These are phyloP conservation scores for Myotis yumanensis DNA, from an alignment of 2,113 vertebrate genomes.

Conservation along the genomic window DNA sequence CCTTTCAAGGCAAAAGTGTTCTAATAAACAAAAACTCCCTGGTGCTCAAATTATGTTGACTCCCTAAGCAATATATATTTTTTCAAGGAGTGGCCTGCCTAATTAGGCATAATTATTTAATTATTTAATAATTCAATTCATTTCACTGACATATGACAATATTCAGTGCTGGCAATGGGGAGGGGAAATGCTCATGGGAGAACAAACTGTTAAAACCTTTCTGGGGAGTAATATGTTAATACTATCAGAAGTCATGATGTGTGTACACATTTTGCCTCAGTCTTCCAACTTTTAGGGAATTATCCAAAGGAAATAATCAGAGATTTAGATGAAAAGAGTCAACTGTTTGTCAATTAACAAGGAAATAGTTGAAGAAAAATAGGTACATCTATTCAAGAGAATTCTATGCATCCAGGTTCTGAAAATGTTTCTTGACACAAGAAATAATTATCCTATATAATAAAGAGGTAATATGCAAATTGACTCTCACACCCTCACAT, in stretches of 20 bases:
- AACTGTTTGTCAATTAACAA: background rate
- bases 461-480: too few relatives aligned
- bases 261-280: background rate
- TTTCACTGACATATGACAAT: background rate
- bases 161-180: background rate
- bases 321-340: background rate
- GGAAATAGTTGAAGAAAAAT: background rate
- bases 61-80: background rate
- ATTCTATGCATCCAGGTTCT: background rate
- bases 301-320: constrained; percentile 17
- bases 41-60: background rate
- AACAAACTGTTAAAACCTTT: background rate
- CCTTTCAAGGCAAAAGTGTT: constrained; percentile 1
- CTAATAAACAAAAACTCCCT: background rate
- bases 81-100: background rate
- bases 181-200: background rate
- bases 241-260: background rate
- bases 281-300: background rate
- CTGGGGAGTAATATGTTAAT: background rate
- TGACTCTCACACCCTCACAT: too few relatives aligned
- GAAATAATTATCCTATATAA: background rate
- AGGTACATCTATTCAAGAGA: background rate
- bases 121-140: background rate
- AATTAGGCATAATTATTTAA: background rate
- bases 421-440: background rate